Evolutionary conservation across 2,888 invertebrate genomes (phyloP).

Genomic region (Gari tellinella): DNA sequence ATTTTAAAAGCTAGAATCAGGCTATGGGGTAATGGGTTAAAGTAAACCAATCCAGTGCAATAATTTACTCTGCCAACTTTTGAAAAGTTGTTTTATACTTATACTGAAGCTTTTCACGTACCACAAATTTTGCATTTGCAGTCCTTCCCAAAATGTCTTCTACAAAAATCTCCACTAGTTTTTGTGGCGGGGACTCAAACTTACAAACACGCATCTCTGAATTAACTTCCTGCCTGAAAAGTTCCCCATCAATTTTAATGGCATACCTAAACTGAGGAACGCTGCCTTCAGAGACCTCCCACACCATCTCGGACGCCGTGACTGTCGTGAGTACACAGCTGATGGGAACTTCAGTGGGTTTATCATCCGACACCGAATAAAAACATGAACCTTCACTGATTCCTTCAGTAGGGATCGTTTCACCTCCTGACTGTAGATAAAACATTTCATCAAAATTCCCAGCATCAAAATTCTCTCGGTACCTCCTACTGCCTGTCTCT

Average conservation of each 20-base stretch:
- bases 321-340: slow-evolving; percentile 51
- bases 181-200: slow-evolving; percentile 29
- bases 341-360: slow-evolving; percentile 51
- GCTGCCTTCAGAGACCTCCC: slow-evolving; percentile 57
- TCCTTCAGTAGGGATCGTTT: slow-evolving; percentile 44
- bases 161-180: slow-evolving; percentile 45
- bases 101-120: neutral
- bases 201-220: slow-evolving; percentile 45
- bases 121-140: slow-evolving; percentile 27
- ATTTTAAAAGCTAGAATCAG: too few species aligned
- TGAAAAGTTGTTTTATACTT: too few species aligned
- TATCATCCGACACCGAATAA: slow-evolving; percentile 17
- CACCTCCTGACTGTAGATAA: slow-evolving; percentile 67
- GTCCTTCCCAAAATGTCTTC: slow-evolving; percentile 54
- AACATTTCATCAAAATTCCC: slow-evolving; percentile 43
- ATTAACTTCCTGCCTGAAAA: slow-evolving; percentile 41
- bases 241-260: slow-evolving; percentile 44
- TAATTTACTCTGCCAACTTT: too few species aligned
- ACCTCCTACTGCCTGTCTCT: slow-evolving; percentile 47
- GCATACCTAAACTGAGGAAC: slow-evolving; percentile 65
- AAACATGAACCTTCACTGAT: slow-evolving; percentile 39
- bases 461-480: slow-evolving; percentile 55
- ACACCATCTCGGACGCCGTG: slow-evolving; percentile 35
- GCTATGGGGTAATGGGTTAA: too few species aligned
- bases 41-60: too few species aligned